Evolutionary conservation across 1,140 invertebrate species (phyloP), one percentile per base, ranked within the genome.

Genomic region (Drosophila eugracilis): DNA sequence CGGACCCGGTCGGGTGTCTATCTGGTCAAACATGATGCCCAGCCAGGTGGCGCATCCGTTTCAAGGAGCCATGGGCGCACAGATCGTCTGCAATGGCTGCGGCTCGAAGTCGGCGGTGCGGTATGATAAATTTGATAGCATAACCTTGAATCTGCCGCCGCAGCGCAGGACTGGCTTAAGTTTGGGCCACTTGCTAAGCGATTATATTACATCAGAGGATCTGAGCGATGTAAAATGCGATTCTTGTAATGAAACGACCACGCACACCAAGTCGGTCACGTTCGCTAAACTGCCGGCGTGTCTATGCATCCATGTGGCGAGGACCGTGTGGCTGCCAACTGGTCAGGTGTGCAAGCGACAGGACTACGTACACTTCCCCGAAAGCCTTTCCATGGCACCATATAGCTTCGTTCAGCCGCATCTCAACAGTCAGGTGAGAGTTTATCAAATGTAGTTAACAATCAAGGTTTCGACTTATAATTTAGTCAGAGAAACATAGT

Each of bases 51-150:
- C 92, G 2, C 94, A 95, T 92, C 96, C 96, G 5, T 96, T 96
- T 81, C 94, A 94, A 72, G 97, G 97, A 7, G 94, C 96, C n/a
- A 93, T 97, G 53, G 96, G 96, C 63, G 96, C 95, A 78, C 95
- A 97, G 89, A 93, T 97, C 32, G 94, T 95, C 60, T 98, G 97
- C 91, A 95, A 95, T 21, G 94, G 94, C 24, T 98, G 97, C 92
- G 94, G 94, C 14, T 94, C 94, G 91, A 97, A 96, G 94, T 96
- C 96, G 76, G 94, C 96, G 0, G 95, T 98, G 9, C 95, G 95
- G 14, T 97, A 97, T 90, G 97, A 98, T 89, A 96, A 96, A 86
- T 97, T 98, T 85, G 97, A 98, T 91, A 97, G 96, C 83, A 93
- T 98, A 15, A 97, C 97, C 0, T 91, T 98, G 17, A 93, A 93